phyloP scores from a whole-genome alignment of 2,888 invertebrate genomes.

The Eupithecia subfuscata region DNA sequence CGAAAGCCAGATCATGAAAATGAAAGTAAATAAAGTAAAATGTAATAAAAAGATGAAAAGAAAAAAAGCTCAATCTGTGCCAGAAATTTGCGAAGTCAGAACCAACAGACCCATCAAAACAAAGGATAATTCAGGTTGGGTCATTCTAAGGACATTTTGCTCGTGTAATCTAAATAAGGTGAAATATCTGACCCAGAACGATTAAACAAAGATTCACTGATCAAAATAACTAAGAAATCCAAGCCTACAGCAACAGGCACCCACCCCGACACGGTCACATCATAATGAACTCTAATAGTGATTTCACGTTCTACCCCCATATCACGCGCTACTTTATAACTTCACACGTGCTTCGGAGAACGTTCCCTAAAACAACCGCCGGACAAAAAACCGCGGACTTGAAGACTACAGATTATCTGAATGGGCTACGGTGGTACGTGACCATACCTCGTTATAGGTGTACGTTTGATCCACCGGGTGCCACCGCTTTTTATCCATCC shows the following conservation, averaged over 20 bases:
- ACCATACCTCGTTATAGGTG: constrained; percentile 49
- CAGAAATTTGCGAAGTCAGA: background rate
- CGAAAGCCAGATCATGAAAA: background rate
- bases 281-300: constrained; percentile 49
- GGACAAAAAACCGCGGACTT: constrained; percentile 65
- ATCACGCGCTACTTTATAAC: constrained; percentile 59
- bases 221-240: background rate
- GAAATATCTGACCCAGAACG: background rate
- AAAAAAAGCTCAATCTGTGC: background rate
- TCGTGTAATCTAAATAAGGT: background rate
- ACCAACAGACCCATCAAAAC: background rate
- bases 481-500: constrained; percentile 56
- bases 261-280: constrained; percentile 58
- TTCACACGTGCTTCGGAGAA: constrained; percentile 70
- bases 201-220: background rate
- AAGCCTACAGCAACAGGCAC: background rate
- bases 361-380: constrained; percentile 69
- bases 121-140: background rate
- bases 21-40: too few relatives aligned
- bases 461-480: constrained; percentile 68
- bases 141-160: background rate
- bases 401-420: constrained; percentile 65
- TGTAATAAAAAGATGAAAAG: background rate
- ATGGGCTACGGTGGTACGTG: constrained; percentile 77
- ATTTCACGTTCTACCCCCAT: constrained; percentile 66